Conservation (phyloP, 2,113 vertebrate genomes). For the Ameiurus melas region DNA sequence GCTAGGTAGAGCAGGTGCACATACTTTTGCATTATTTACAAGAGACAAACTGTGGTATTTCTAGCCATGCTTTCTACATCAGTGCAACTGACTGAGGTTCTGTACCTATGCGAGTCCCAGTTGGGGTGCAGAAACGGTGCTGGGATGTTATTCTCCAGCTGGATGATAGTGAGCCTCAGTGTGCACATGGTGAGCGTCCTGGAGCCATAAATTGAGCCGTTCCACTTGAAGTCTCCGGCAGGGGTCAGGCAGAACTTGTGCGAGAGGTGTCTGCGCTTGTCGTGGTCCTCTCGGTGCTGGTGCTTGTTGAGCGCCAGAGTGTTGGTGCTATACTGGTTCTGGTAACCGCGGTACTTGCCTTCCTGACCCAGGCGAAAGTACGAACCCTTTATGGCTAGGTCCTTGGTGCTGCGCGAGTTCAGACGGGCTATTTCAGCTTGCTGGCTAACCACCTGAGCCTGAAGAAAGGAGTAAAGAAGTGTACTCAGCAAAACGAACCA, state of each 20-base stretch:
- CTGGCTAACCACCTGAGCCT: conserved; percentile 89
- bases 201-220: conserved; percentile 92
- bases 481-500: neutral
- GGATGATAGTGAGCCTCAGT: conserved; percentile 92
- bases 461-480: conserved; percentile 38
- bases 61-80: neutral
- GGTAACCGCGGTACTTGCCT: conserved; percentile 94
- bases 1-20: neutral
- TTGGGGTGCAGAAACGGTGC: conserved; percentile 96
- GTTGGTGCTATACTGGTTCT: conserved; percentile 96
- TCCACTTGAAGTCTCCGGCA: conserved; percentile 96
- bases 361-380: conserved; percentile 92
- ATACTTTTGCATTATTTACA: neutral
- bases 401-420: conserved; percentile 79
- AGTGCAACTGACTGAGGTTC: neutral
- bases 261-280: conserved; percentile 95
- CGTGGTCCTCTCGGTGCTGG: conserved; percentile 96
- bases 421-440: conserved; percentile 88
- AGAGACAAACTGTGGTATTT: too few relatives aligned
- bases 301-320: conserved; percentile 95
- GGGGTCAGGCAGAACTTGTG: conserved; percentile 97
- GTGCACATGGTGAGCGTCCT: conserved; percentile 91
- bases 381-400: conserved; percentile 80
- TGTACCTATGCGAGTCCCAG: conserved; percentile 97
- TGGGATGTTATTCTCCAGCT: conserved; percentile 92